These are phyloP conservation scores for Thymelicus acteon DNA, from an alignment of 2,888 invertebrate species.

Conservation along the genomic window DNA sequence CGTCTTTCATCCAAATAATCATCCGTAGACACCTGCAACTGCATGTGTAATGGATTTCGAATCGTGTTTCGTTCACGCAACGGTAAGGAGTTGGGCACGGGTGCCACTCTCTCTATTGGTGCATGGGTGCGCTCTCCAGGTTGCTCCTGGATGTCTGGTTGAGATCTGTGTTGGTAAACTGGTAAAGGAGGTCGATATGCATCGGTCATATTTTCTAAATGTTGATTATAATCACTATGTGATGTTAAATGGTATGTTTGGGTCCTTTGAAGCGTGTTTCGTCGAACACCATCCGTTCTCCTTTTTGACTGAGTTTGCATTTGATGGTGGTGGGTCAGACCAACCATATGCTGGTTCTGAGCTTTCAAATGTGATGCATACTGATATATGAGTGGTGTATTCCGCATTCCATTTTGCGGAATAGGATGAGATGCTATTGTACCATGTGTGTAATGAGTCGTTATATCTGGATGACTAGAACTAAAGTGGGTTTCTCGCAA, in stretches of 20 bases:
- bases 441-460: constrained; percentile 70
- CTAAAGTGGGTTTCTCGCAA: constrained; percentile 80
- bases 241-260: constrained; percentile 81
- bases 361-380: constrained; percentile 81
- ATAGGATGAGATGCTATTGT: constrained; percentile 59
- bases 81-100: constrained; percentile 74
- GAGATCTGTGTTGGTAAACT: constrained; percentile 73
- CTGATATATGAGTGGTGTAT: constrained; percentile 76
- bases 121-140: constrained; percentile 56
- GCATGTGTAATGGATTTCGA: constrained; percentile 70
- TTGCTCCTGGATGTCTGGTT: constrained; percentile 74
- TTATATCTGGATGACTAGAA: constrained; percentile 81
- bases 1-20: constrained; percentile 69
- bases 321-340: constrained; percentile 70
- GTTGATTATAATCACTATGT: constrained; percentile 79
- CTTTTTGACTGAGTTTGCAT: constrained; percentile 65
- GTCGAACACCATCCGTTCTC: constrained; percentile 65
- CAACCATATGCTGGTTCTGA: constrained; percentile 75
- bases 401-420: constrained; percentile 64
- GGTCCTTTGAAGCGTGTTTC: constrained; percentile 77
- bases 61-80: constrained; percentile 70
- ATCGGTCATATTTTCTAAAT: constrained; percentile 71
- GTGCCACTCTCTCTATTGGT: constrained; percentile 63
- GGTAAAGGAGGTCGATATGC: constrained; percentile 64
- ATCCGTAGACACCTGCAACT: constrained; percentile 77